phyloP scores from a whole-genome alignment of 1,140 invertebrate genomes.

The Manduca sexta region DNA sequence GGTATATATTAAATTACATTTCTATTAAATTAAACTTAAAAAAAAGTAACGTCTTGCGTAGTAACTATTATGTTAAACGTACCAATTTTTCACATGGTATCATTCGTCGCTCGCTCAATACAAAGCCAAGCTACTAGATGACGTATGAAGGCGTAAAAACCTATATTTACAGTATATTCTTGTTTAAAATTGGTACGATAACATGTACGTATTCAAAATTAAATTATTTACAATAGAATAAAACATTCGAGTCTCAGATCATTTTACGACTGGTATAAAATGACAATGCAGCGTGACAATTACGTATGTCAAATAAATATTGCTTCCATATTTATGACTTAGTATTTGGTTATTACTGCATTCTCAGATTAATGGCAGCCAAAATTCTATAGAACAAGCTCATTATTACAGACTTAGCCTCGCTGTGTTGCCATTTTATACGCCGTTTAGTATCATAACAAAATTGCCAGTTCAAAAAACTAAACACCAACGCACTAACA shows the following conservation, averaged over 20 bases:
- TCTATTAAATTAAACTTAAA: slow-evolving; percentile 15
- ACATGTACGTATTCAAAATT: slow-evolving; percentile 9
- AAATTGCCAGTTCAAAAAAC: too few species aligned
- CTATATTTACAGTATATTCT: slow-evolving; percentile 32
- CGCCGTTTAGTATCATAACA: too few species aligned
- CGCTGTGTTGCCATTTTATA: too few species aligned
- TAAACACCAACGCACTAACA: too few species aligned
- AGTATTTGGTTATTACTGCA: too few species aligned
- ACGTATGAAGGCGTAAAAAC: not conserved
- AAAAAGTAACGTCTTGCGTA: slow-evolving; percentile 1
- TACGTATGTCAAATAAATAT: too few species aligned
- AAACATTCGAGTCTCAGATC: slow-evolving; percentile 5
- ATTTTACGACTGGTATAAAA: not conserved
- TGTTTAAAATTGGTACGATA: slow-evolving; percentile 17
- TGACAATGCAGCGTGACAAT: not conserved
- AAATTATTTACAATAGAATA: slow-evolving; percentile 24
- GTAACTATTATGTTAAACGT: slow-evolving; percentile 16
- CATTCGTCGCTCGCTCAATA: too few species aligned
- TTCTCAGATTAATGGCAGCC: too few species aligned
- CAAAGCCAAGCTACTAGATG: too few species aligned
- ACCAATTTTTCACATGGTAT: slow-evolving; percentile 10
- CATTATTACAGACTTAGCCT: too few species aligned
- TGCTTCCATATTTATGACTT: too few species aligned
- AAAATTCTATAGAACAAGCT: too few species aligned
- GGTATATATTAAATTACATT: slow-evolving; percentile 24